Base-by-base conservation (phyloP, 2,797 vertebrate genomes). In the Myotis vivesi region DNA sequence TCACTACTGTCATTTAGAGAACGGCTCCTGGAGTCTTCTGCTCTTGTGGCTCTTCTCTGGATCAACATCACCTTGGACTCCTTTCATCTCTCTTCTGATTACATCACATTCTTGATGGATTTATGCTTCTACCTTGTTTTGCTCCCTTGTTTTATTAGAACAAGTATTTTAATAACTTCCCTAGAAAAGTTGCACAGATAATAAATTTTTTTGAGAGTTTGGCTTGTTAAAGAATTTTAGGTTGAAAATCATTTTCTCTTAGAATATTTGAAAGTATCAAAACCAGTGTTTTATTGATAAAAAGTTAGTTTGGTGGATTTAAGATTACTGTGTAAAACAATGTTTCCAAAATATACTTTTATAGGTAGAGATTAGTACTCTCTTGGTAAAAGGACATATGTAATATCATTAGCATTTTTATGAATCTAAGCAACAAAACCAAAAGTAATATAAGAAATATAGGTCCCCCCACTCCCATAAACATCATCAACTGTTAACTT, bases 281-380 rank as follows among this genome's bases (percentile, higher is more conserved):
- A 94, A 10, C 17, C 38, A 93, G 36, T 55, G 8, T 57, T 94
- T 95, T 81, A 94, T 41, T 92, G 36, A 75, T 91, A 87, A 80
- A 87, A 59, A 57, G 81, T 80, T 33, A 89, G 33, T 77, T 96
- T 96, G n/a, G 82, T 9, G 66, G 72, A 86, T 79, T 85, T 1
- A 71, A 83, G 71, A 94, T 96, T 94, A 92, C 62, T 69, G 23
- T 91, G 89, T 92, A 91, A 94, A 38, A 38, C 49, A 87, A 51
- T 88, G 1, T 28, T 75, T 93, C 85, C 38, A 80, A 95, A 84
- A 94, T 95, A 84, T 16, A 96, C 94, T 94, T 97, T 97, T 96
- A 95, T 90, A 96, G 95, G 59, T 85, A 92, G 86, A 94, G 64
- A 91, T 69, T 94, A 87, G 28, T 77, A 57, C 57, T 36, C 23